Base-by-base conservation (phyloP, 2,888 invertebrate species). In the Lamellibrachia satsuma region DNA sequence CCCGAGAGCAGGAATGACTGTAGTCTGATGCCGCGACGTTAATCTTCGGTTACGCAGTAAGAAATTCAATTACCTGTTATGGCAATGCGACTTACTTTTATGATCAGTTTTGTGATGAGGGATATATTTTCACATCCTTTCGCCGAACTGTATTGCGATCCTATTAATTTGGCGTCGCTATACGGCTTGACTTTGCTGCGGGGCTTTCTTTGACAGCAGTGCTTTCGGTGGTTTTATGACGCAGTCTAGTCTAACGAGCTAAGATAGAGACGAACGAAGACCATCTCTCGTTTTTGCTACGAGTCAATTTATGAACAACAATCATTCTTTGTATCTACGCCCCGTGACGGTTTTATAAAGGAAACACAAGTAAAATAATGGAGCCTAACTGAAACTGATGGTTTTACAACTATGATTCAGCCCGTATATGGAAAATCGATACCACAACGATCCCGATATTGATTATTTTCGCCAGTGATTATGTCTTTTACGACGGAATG, bases 401-500 rank as follows among this genome's bases (percentile, higher is more conserved):
- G 75, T 75, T 75, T 75, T 75, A 75, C 15, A 75, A 75, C 75
- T 75, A 75, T 75, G 75, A 15, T 22, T 75, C 75, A n/a, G 75
- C 22, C 75, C 11, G 15, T n/a, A 22, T 75, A 75, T 75, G 75
- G 75, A 75, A 75, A 75, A 75, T 75, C 75, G 22, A 75, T 75
- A 75, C 75, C 3, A 75, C 75, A 75, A 75, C n/a, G 75, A 75
- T 75, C n/a, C 4, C n/a, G 75, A 75, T 75, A 75, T 75, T 75
- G 75, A 75, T 75, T 75, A 6, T 75, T 75, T 75, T 75, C 22
- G 75, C 75, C 22, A 22, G 75, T 75, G 75, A 75, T 75, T 75
- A 75, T 75, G 75, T 75, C 75, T 75, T 75, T 75, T 75, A 75
- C 22, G 75, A 75, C 75, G 75, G 75, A 75, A 75, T n/a, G 75